Evolutionary conservation across 1,140 invertebrate species (phyloP).

Genomic region (Subanguina moxae): DNA sequence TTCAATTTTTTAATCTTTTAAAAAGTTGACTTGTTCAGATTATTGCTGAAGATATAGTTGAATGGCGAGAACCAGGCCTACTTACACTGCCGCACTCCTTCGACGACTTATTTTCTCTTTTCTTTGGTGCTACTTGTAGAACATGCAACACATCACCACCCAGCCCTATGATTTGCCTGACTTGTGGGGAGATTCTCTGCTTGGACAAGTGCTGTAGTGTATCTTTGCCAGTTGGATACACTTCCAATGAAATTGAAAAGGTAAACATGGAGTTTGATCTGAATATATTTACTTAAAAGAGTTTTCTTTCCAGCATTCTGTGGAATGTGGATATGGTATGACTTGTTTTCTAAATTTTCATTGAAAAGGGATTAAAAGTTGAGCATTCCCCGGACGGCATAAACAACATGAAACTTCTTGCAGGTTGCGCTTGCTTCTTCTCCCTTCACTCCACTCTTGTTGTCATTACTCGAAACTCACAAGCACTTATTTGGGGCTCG

Average conservation of each 20-base stretch:
- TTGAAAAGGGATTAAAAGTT: too few species aligned
- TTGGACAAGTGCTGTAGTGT: constrained; percentile 17
- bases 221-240: background rate
- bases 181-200: constrained; percentile 8
- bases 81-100: constrained; percentile 7
- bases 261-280: background rate
- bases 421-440: background rate
- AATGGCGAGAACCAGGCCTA: constrained; percentile 5
- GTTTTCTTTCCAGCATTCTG: constrained; percentile 21
- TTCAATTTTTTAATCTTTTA: too few species aligned
- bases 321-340: constrained; percentile 12
- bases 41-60: constrained; percentile 11
- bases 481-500: constrained; percentile 14
- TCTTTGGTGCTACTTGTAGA: constrained; percentile 12
- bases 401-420: too few species aligned
- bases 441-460: constrained; percentile 13
- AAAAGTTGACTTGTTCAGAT: background rate
- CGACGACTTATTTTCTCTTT: constrained; percentile 15
- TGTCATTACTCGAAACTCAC: constrained; percentile 11
- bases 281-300: background rate
- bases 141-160: constrained; percentile 5
- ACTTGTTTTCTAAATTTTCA: background rate
- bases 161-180: constrained; percentile 17
- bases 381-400: too few species aligned
- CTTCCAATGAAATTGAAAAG: constrained; percentile 11